Evolutionary conservation across 2,888 invertebrate genomes (phyloP).

Genomic region (Kuschelorhynchus macadamiae): DNA sequence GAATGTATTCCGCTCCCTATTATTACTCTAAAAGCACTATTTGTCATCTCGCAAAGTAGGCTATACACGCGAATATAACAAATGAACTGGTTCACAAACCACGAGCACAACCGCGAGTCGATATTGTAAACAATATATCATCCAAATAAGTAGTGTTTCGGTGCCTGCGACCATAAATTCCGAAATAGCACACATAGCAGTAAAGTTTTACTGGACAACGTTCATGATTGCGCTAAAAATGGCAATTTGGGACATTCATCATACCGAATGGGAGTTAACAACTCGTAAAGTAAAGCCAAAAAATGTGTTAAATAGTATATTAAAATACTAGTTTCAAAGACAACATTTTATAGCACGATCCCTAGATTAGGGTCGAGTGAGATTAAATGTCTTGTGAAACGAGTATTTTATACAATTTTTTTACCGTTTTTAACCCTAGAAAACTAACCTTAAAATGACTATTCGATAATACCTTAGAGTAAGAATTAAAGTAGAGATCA

Average conservation of each 20-base stretch:
- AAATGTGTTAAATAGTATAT: too few relatives aligned
- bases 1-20: conserved; percentile 19
- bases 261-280: neutral
- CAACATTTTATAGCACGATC: too few relatives aligned
- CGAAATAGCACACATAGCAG: conserved; percentile 16
- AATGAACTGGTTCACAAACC: conserved; percentile 31
- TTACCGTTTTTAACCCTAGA: too few relatives aligned
- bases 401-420: too few relatives aligned
- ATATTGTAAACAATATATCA: conserved; percentile 40
- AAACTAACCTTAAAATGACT: too few relatives aligned
- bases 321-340: too few relatives aligned
- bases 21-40: conserved; percentile 33
- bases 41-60: conserved; percentile 34
- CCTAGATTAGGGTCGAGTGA: too few relatives aligned
- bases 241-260: conserved; percentile 3
- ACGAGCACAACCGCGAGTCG: conserved; percentile 36
- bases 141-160: conserved; percentile 19
- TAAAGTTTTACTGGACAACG: conserved; percentile 9
- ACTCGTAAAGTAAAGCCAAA: too few relatives aligned
- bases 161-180: conserved; percentile 16
- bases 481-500: too few relatives aligned
- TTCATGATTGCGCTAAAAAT: conserved; percentile 8
- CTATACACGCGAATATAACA: conserved; percentile 18
- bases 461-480: too few relatives aligned
- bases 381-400: too few relatives aligned